A percentile compares a stretch with the other conserved stretches of the same genome.
These are phyloP conservation scores for Buceros bicornis DNA, from an alignment of 2,797 vertebrate species.

Conservation along the genomic window DNA sequence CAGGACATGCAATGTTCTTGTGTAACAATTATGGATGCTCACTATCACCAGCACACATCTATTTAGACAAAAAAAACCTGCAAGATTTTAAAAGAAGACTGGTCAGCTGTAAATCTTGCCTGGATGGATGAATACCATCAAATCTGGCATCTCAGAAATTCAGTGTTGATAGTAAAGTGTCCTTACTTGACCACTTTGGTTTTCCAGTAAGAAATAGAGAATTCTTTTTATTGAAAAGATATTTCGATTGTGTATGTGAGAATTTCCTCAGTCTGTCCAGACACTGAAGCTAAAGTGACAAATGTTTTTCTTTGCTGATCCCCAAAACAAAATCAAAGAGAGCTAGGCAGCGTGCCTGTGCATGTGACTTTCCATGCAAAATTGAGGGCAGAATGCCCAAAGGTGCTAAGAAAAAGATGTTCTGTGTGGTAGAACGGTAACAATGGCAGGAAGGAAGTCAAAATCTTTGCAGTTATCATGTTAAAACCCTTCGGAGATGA, in stretches of 20 bases:
- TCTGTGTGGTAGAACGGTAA: background rate
- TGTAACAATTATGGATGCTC: background rate
- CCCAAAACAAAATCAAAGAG: background rate
- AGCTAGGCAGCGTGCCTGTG: background rate
- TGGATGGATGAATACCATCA: background rate
- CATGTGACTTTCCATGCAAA: background rate
- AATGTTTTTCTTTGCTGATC: background rate
- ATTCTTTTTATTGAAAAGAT: background rate
- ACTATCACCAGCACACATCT: background rate
- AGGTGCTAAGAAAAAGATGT: background rate
- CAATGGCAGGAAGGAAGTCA: background rate
- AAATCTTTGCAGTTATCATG: background rate
- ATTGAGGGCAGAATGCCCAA: background rate
- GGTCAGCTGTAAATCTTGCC: background rate
- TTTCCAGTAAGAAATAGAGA: background rate
- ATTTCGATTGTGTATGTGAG: accelerated
- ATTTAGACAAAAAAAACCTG: background rate
- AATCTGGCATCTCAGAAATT: background rate
- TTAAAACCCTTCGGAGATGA: background rate
- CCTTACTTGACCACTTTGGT: background rate
- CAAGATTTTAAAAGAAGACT: background rate
- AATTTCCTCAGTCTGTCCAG: background rate
- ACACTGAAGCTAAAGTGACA: background rate
- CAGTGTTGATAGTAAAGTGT: background rate
- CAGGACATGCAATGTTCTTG: accelerated